Percentiles rank a stretch among this genome's conserved stretches.
These are phyloP conservation scores for Hydrolagus colliei DNA, from an alignment of 2,797 vertebrate genomes.

Conservation along the genomic window DNA sequence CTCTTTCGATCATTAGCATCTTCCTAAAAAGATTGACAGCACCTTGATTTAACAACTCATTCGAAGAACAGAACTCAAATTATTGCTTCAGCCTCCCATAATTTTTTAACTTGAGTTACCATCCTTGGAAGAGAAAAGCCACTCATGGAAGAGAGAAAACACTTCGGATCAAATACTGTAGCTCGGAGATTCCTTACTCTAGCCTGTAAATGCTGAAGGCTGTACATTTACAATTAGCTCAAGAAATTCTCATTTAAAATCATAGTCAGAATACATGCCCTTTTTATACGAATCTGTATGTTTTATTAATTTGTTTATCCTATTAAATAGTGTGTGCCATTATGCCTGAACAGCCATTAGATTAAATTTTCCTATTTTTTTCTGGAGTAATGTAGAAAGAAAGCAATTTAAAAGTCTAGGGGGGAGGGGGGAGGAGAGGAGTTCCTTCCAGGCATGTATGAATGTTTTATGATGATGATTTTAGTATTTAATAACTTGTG, in stretches of 20 bases:
- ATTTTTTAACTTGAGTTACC: too few species aligned
- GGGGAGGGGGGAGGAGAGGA: background rate
- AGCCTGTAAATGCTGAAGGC: background rate
- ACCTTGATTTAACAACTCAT: too few species aligned
- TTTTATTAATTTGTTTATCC: background rate
- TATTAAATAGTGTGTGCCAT: background rate
- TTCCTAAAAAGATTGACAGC: too few species aligned
- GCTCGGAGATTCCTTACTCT: background rate
- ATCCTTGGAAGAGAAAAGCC: background rate
- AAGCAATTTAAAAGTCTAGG: background rate
- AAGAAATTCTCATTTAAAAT: background rate
- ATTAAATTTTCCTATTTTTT: background rate
- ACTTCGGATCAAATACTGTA: background rate
- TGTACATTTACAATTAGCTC: background rate
- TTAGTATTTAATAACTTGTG: slow-evolving; percentile 29
- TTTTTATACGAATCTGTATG: background rate
- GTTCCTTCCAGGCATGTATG: background rate
- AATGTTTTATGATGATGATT: slow-evolving; percentile 23
- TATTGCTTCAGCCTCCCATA: too few species aligned
- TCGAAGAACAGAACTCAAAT: too few species aligned
- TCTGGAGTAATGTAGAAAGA: background rate
- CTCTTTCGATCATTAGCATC: too few species aligned
- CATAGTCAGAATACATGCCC: background rate
- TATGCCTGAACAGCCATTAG: background rate
- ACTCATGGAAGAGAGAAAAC: background rate